Evolutionary conservation across 2,797 vertebrate species (phyloP), one percentile per base, ranked within the genome.

Genomic region (Pogoniulus pusillus): DNA sequence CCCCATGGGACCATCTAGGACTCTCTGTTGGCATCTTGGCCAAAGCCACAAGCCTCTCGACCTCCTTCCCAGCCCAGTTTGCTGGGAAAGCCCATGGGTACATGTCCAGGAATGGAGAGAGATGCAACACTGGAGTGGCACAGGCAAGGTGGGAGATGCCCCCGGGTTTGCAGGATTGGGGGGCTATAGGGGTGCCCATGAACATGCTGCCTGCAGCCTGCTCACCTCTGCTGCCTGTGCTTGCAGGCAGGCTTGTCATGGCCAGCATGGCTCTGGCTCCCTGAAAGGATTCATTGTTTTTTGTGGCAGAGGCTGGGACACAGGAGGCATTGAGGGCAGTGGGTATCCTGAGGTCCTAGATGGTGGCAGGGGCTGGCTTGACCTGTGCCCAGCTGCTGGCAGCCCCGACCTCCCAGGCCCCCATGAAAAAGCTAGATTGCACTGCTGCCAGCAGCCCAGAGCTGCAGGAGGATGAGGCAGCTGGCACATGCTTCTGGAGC

Each of bases 211-310:
- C 53, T 17, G 79, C 66, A 17, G 57, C 47, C 69, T 1, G 63
- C 72, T 63, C 41, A 30, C 8, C 37, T 66, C 49, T n/a, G n/a
- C n/a, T n/a, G 87, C 62, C 60, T 51, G 32, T 10, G 34, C 66
- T 26, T 4, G 34, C 68, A 41, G 41, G 51, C 89, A 64, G 63
- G 37, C 53, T 41, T 10, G 35, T 68, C 71, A 22, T 0, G 8
- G 9, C 87, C 23, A 39, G 75, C 70, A 69, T 17, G 81, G 24
- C 60, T n/a, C 54, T 10, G 7, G 73, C 32, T 58, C 32, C 30
- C 88, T 95, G 92, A 96, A 95, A 93, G 90, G 79, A 49, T 64
- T 80, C 90, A 39, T 87, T 96, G 94, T 96, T 5, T 27, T 51
- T 9, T 3, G 54, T 2, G 19, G 11, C 1, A 0, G 47, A 23